Evolutionary conservation across 1,140 invertebrate genomes (phyloP), one percentile per base, ranked within the genome.

Genomic region (Centruroides vittatus): DNA sequence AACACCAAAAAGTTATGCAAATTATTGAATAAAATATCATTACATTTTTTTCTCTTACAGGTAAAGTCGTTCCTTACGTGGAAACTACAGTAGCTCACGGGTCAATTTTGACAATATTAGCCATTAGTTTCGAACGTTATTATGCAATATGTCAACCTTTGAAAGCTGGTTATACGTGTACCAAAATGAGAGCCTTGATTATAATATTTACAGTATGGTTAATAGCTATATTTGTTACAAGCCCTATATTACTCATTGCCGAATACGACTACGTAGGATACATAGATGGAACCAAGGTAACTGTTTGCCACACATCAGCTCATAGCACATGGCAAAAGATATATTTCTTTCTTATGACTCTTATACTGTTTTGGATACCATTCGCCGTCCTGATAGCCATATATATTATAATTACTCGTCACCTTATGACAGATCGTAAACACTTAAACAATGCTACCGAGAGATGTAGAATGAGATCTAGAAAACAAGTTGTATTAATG

Each of bases 81-180:
- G 92, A 97, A 75, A 77, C 93, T 67, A 89, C 89, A 0, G 90
- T 95, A 13, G 89, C 91, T 1, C 89, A 94, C 72, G 89, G 89
- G 11, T 94, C 90, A 4, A 89, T 94, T 3, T 76, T 95, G 36
- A 96, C 92, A 11, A 95, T 97, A 65, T 75, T 97, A 67, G 91
- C 92, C 53, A 78, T 79, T 60, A 75, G 89, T 73, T 89, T 95
- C 71, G 93, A 96, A 73, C 79, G 93, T 6, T 96, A 95, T 75
- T 93, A 93, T 74, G 92, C 91, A 36, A 94, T 96, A 69, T 95
- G 90, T 73, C 84, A 92, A 68, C 93, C 92, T 0, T 75, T 97
- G 51, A 82, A 88, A 67, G 90, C 89, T 0, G 86, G 88, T 66
- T 92, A 92, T 73, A 88, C 90, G 12, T 93, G 90, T 71, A 93